These are phyloP conservation scores for Thamnophis sirtalis DNA, from an alignment of 2,113 vertebrate species.

Conservation along the genomic window DNA sequence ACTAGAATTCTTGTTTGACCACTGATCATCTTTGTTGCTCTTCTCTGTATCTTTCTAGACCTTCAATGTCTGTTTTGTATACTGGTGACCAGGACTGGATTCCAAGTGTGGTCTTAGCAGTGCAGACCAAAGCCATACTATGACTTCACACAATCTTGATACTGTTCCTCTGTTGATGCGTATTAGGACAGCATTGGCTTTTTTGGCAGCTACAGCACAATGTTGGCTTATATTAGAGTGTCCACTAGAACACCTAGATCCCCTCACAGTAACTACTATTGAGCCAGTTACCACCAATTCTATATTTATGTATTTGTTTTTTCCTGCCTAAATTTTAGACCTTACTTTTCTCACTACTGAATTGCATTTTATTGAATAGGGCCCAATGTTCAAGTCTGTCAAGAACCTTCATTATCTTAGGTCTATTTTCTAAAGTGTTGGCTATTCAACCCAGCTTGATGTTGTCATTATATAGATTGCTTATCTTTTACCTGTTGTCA, in stretches of 20 bases:
- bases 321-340: not conserved
- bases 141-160: not conserved
- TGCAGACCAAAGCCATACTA: not conserved
- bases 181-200: not conserved
- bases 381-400: not conserved
- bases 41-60: not conserved
- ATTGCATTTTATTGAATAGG: not conserved
- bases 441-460: not conserved
- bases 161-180: not conserved
- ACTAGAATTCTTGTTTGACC: not conserved
- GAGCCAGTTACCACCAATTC: not conserved
- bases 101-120: not conserved
- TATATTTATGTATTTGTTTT: not conserved
- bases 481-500: not conserved
- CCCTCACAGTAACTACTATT: not conserved
- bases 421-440: not conserved
- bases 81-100: not conserved
- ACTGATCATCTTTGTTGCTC: not conserved
- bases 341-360: not conserved
- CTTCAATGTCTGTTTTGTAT: not conserved
- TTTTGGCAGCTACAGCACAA: not conserved
- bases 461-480: not conserved
- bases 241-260: not conserved
- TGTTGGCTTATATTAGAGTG: not conserved
- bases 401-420: not conserved